phyloP scores from a whole-genome alignment of 2,888 invertebrate species.

The Mesorhabditis belari region DNA sequence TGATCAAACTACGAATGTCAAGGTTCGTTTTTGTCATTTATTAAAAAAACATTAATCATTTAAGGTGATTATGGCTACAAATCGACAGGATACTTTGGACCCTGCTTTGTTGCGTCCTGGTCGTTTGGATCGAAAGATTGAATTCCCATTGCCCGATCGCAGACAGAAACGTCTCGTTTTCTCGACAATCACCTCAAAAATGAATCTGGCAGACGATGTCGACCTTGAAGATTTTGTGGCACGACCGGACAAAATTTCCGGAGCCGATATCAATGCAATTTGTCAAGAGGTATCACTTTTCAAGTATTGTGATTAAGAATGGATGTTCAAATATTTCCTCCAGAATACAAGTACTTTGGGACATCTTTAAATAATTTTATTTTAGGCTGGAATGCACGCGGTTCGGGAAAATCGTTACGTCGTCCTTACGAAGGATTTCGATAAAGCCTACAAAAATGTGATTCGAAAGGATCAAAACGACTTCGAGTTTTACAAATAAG shows the following conservation, averaged over 20 bases:
- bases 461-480: conserved; percentile 98
- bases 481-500: conserved; percentile 97
- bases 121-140: conserved; percentile 93
- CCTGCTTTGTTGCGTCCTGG: conserved; percentile 92
- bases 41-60: conserved; percentile 1
- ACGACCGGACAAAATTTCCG: conserved; percentile 93
- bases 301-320: not conserved
- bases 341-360: not conserved
- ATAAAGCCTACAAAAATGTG: conserved; percentile 98
- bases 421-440: conserved; percentile 96
- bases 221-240: conserved; percentile 98
- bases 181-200: conserved; percentile 89
- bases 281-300: conserved; percentile 73
- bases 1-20: conserved; percentile 99
- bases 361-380: conserved; percentile 28
- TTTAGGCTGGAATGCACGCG: conserved; percentile 94
- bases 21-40: conserved; percentile 60
- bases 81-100: conserved; percentile 93
- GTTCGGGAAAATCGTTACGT: conserved; percentile 98
- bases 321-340: not conserved
- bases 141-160: conserved; percentile 91
- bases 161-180: conserved; percentile 87
- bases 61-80: conserved; percentile 81
- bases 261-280: conserved; percentile 98
- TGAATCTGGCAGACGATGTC: conserved; percentile 93